Evolutionary conservation across 1,140 invertebrate species (phyloP), one percentile per base, ranked within the genome.

Genomic region (Pogonomyrmex californicus): DNA sequence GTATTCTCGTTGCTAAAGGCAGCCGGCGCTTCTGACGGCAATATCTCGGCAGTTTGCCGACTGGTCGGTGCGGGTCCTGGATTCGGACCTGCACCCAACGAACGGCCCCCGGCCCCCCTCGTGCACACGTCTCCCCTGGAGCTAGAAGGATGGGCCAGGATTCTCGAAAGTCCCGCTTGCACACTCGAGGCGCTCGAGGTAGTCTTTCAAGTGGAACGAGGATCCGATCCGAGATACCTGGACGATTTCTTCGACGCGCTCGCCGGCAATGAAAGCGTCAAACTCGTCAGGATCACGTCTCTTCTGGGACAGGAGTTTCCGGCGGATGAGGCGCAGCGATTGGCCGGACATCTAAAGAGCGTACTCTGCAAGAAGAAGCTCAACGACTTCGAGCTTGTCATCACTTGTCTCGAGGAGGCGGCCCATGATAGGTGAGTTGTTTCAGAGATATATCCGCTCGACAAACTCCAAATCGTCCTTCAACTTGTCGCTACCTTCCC

Each of bases 341-440:
- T 96, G 17, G 95, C 95, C 17, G 93, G 92, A 17, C 95, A 95
- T 86, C 92, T 96, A n/a, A 93, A 94, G 51, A 94, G 92, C 38
- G 93, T 95, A 0, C 90, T 96, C n/a, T 86, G 93, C 17, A 96
- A 96, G 86, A 94, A 95, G 49, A 92, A 93, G 49, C 92, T 96
- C 41, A 93, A 95, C 90, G 94, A 94, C 62, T 95, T 96, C 63
- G 96, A 96, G 86, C 91, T 96, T 36, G 94, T 96, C 79, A 95
- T 96, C 82, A 96, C 95, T 0, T 95, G 95, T 75, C 86, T 96
- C 36, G 95, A 96, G 83, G 96, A 96, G 79, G 93, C 95, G n/a
- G 93, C 95, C 10, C 95, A 95, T 79, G 94, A 95, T 66, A 93
- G 94, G 95, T 95, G 56, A 92, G 91, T 86, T 10, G 1, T 30